Evolutionary conservation across 2,797 vertebrate species (phyloP).

Genomic region (Cuculus canorus): DNA sequence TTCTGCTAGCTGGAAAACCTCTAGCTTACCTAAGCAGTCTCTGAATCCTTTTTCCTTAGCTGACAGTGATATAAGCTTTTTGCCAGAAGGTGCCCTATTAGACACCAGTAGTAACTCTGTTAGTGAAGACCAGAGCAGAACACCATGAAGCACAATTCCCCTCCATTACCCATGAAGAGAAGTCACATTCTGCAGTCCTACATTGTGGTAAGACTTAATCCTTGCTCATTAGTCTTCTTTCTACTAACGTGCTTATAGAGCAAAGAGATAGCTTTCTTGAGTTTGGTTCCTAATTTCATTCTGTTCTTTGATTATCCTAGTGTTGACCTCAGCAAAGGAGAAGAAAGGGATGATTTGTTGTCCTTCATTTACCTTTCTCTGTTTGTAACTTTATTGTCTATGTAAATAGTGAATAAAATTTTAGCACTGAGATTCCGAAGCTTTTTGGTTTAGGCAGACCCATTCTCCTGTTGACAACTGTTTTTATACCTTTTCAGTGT

Average conservation of each 20-base stretch:
- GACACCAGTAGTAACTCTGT: background rate
- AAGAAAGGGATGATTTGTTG: background rate
- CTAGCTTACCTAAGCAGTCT: background rate
- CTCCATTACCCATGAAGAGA: background rate
- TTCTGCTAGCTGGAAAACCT: background rate
- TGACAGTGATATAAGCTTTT: background rate
- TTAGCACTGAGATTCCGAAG: background rate
- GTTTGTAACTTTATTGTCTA: background rate
- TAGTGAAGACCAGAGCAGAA: background rate
- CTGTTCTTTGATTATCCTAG: background rate
- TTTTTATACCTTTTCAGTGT: background rate
- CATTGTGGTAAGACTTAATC: background rate
- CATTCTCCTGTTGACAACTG: background rate
- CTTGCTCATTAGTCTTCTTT: background rate
- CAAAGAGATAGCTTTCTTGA: background rate
- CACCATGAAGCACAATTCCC: background rate
- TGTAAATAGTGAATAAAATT: background rate
- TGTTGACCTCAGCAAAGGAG: background rate
- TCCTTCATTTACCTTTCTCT: background rate
- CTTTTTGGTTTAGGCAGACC: background rate
- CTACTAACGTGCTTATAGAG: background rate
- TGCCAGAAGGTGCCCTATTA: background rate
- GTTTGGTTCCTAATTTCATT: background rate
- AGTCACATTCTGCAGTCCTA: background rate
- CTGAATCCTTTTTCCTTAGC: background rate